Evolutionary conservation across 2,888 invertebrate genomes (phyloP), one percentile per base, ranked within the genome.

Genomic region (Drosophila maculinotata): DNA sequence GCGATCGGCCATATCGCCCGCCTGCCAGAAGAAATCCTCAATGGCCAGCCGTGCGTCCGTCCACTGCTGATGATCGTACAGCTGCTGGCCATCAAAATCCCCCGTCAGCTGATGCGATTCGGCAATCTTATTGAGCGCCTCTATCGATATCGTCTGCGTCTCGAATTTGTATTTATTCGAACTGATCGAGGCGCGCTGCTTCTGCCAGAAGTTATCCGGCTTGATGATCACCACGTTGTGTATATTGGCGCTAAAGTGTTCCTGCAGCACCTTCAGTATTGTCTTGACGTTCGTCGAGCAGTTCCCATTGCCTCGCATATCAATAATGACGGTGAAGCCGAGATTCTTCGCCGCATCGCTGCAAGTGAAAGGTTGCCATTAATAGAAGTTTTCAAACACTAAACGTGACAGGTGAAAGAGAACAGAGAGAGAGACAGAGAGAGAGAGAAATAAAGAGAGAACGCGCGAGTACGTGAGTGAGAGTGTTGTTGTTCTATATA

Each of bases 131-230:
- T 95, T 94, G 86, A 99, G 94, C 81, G 97, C 96, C 93, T 99
- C 99, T 92, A 98, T 94, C 90, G 98, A 98, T 92, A 99, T 97
- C 94, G 99, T 96, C 91, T 96, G 97, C 88, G 99, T 98, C 96
- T 99, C 99, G 93, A 99, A 99, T 93, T 98, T 98, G 93, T 98
- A 99, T 93, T 99, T 99, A 92, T 98, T 97, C 92, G 97, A 97
- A 90, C 98, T 98, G 90, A 99, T 94, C 78, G 97, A 98, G 84
- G 98, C 98, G 91, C 98, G 95, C 92, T 99, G 99, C 92, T 99
- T 99, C 92, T 99, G 99, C 99, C 99, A 99, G 93, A 99, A 99
- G 92, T 98, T 99, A 91, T 99, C 99, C 79, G 99, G 98, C 93
- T 99, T 99, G 87, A 99, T 98, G 91, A 99, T 98, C 90, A 97